Evolutionary conservation across 2,113 vertebrate species (phyloP).

Genomic region (Toxotes chatareus): DNA sequence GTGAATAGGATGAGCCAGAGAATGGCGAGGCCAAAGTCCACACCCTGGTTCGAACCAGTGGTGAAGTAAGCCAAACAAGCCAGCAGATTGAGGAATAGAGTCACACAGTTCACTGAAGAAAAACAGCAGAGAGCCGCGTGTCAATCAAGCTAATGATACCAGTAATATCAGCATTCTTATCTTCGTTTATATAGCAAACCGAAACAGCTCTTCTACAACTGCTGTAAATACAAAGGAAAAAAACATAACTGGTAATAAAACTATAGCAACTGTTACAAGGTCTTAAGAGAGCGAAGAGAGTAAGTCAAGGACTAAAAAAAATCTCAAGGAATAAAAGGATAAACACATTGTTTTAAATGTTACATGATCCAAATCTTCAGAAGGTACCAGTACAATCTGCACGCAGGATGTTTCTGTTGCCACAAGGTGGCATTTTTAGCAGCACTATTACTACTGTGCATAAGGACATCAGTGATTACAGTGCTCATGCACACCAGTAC

Average conservation of each 20-base stretch:
- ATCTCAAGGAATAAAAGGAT: too few species aligned
- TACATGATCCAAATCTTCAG: too few species aligned
- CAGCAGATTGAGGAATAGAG: conserved; percentile 94
- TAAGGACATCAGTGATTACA: not conserved
- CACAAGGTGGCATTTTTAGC: not conserved
- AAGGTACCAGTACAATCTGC: not conserved
- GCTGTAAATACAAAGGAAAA: not conserved
- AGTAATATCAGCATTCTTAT: not conserved
- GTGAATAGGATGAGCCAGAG: conserved; percentile 95
- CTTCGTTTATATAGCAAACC: not conserved
- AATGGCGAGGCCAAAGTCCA: conserved; percentile 94
- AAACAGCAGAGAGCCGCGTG: not conserved
- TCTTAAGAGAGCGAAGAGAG: too few species aligned
- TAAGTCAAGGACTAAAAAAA: too few species aligned
- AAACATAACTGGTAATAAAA: too few species aligned
- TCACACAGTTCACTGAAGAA: conserved; percentile 88
- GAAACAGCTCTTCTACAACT: not conserved
- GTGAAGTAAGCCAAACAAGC: conserved; percentile 93
- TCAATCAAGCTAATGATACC: not conserved
- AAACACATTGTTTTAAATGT: too few species aligned
- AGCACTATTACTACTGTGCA: too few species aligned
- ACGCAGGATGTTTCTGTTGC: not conserved
- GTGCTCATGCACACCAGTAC: not conserved
- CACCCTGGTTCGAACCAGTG: conserved; percentile 43
- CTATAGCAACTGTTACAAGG: not conserved